phyloP scores from a whole-genome alignment of 37 sponge, comb jelly and placozoan genomes.

The Amphimedon queenslandica region DNA sequence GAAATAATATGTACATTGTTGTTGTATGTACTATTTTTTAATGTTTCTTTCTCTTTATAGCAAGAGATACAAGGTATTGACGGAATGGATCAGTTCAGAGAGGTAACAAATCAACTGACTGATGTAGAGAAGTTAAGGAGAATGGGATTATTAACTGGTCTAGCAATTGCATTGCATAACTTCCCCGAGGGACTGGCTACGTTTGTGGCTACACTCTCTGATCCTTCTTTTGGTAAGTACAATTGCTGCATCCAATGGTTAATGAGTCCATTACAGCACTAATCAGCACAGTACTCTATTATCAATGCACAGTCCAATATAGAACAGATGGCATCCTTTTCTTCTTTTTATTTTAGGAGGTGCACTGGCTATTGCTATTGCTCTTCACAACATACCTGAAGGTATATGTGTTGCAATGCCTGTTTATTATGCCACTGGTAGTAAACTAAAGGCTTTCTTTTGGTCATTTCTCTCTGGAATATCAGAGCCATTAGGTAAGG shows the following conservation, averaged over 20 bases:
- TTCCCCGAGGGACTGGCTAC: constrained; percentile 77
- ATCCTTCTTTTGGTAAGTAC: constrained; percentile 44
- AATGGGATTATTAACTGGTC: constrained; percentile 48
- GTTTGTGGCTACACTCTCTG: constrained; percentile 58
- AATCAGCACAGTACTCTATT: no score
- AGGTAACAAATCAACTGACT: constrained; percentile 28
- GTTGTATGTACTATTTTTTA: not conserved
- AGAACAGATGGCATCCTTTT: no score
- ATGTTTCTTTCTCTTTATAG: no score
- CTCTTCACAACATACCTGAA: constrained; percentile 69
- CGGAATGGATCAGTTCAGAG: constrained; percentile 46
- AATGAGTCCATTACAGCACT: no score
- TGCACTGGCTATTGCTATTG: constrained; percentile 67
- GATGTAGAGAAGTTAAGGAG: constrained; percentile 25
- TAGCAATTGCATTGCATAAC: constrained; percentile 74
- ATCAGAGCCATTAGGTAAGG: constrained; percentile 58
- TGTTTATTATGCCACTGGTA: constrained; percentile 72
- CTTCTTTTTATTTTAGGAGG: not conserved
- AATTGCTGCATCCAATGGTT: no score
- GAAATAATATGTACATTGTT: not conserved
- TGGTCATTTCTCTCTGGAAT: constrained; percentile 66
- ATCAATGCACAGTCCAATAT: no score
- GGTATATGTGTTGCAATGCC: constrained; percentile 75
- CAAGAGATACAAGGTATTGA: constrained; percentile 7
- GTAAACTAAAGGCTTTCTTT: constrained; percentile 51